Conservation (phyloP, 92 coral and sea anemone species). For the Phymanthus crucifer region DNA sequence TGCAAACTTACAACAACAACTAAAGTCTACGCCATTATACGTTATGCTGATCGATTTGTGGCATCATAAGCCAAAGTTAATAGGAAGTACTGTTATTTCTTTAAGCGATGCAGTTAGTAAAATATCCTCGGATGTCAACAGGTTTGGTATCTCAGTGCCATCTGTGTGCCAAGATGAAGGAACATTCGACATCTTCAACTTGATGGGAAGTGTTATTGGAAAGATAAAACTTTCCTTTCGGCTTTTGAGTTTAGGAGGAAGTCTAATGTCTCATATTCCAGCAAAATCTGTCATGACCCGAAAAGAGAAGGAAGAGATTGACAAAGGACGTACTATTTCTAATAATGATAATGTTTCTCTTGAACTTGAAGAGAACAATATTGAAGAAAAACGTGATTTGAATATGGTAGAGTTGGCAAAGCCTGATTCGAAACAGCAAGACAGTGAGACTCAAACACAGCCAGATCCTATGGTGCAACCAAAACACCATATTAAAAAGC, state of each 20-base stretch:
- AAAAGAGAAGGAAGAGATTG: constrained; percentile 7
- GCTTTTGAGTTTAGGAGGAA: constrained; percentile 89
- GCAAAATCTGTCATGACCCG: constrained; percentile 44
- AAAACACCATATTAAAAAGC: constrained; percentile 4
- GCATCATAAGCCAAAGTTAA: constrained; percentile 67
- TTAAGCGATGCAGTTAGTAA: constrained; percentile 63
- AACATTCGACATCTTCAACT: constrained; percentile 67
- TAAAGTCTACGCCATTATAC: constrained; percentile 77
- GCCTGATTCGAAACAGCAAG: constrained; percentile 22
- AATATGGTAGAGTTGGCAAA: neutral
- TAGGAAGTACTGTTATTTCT: constrained; percentile 80
- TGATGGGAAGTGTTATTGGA: constrained; percentile 86
- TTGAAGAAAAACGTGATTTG: neutral
- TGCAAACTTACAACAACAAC: constrained; percentile 49
- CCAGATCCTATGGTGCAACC: constrained; percentile 22
- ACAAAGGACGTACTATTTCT: constrained; percentile 10
- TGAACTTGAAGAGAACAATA: neutral
- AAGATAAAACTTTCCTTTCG: constrained; percentile 66
- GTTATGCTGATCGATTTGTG: constrained; percentile 88
- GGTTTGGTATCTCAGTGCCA: constrained; percentile 75
- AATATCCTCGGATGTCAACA: constrained; percentile 56
- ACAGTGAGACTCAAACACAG: constrained; percentile 43
- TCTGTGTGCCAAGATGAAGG: constrained; percentile 73
- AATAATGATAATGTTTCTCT: neutral
- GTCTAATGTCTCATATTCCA: constrained; percentile 80